These are phyloP conservation scores for Melanerpes formicivorus DNA, from an alignment of 2,113 vertebrate species.

Conservation along the genomic window DNA sequence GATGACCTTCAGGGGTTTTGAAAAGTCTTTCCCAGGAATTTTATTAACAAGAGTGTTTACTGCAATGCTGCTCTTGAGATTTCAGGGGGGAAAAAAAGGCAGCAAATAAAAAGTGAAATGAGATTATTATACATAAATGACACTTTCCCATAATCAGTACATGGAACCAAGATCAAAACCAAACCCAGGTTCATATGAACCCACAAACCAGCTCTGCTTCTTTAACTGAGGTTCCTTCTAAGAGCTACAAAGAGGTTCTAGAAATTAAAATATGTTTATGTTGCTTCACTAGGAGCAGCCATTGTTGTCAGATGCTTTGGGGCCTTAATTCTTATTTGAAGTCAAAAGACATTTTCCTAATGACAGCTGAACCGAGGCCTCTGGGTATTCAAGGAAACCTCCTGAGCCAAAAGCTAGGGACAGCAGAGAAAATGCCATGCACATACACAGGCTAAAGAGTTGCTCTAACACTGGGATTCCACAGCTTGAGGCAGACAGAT, in stretches of 20 bases:
- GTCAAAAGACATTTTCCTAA: slow-evolving; percentile 2
- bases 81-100: neutral
- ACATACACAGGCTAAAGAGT: neutral
- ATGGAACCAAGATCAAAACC: neutral
- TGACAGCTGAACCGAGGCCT: slow-evolving; percentile 6
- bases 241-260: neutral
- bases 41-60: neutral
- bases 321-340: neutral
- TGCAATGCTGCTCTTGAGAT: neutral
- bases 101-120: neutral
- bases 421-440: neutral
- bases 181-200: neutral
- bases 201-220: neutral
- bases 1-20: neutral
- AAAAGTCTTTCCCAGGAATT: neutral
- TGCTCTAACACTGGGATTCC: neutral
- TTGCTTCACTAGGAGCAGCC: neutral
- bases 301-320: neutral
- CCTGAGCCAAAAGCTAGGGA: neutral
- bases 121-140: neutral
- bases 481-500: neutral
- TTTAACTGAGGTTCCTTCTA: neutral
- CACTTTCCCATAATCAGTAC: neutral
- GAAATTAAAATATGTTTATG: neutral
- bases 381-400: slow-evolving; percentile 6